Base-by-base conservation (phyloP, 2,113 vertebrate genomes). In the Myiopsitta monachus region DNA sequence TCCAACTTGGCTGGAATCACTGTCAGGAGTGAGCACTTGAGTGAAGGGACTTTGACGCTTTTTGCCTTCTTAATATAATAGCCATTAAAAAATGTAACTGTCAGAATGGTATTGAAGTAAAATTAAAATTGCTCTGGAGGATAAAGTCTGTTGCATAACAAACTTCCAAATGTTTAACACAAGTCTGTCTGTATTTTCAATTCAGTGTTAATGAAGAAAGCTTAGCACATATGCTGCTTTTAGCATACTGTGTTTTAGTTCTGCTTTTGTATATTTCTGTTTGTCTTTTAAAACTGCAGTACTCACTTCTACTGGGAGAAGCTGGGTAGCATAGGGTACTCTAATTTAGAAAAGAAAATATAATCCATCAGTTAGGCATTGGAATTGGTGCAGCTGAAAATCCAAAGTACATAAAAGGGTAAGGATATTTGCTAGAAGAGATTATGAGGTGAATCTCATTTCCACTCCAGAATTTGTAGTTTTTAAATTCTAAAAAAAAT, bases 141-240 rank as follows among this genome's bases (percentile, higher is more conserved):
- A 51, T 64, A 49, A 92, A 91, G 64, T 83, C 49, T 91, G 85
- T 78, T 92, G 47, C n/a, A 61, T 47, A 94, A 88, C 88, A 90
- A 94, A 88, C 75, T 88, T 84, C 46, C 24, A 77, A 64, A 75
- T 83, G 51, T 88, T 70, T 87, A 84, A 90, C 62, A 64, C 38
- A 74, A 80, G 11, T 73, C 57, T 77, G 51, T 88, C 91, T 70
- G 14, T 51, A 30, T 95, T 90, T 96, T 94, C 52, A 76, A 33
- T 89, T 82, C 83, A 52, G 30, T 83, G 80, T 79, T 88, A 70
- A 64, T 49, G 54, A 52, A 68, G 54, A 87, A 91, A 54, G 10
- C 23, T 49, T 66, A 57, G 57, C 55, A 78, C 74, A 76, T 87
- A 89, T 69, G 77, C 41, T 93, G 57, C 33, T 89, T 96, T 76